Base-by-base conservation (phyloP, 2,113 vertebrate species). In the Arizona elegans region DNA sequence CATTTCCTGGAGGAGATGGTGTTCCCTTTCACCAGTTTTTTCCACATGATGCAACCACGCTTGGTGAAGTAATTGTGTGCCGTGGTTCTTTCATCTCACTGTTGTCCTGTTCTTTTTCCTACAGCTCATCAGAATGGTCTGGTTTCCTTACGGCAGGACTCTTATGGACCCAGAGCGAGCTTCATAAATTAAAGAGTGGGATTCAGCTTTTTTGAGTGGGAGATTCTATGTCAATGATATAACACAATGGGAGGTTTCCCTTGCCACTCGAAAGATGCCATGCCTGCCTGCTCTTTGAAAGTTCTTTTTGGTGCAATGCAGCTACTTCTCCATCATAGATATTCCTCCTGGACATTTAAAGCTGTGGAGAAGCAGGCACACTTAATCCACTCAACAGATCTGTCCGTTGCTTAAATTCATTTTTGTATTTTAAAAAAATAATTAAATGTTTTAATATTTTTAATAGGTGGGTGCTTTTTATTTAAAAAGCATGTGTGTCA, bases 111-210 rank as follows among this genome's bases (percentile, higher is more conserved):
- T 89, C 23, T 93, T 91, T 21, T 86, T 91, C 56, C 92, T 8
- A 26, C 96, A 98, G 96, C 92, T 91, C 96, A 90, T 91, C 96
- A 70, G 97, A 96, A 90, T 1, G 94, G 93, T 94, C 90, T 43
- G 50, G 75, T 85, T 94, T 94, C 38, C 93, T 91, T 90, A 85
- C 97, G 5, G 97, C 98, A 90, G 97, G 97, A 91, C 94, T 97
- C 86, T 93, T 97, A 3, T 98, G 98, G 98, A 98, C 95, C 89
- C 97, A 98, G 93, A 97, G 96, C 3, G 97, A 98, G 86, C 97
- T 98, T 88, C 96, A 98, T 87, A 96, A 97, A 92, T 97, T 98
- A 91, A 98, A 98, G 97, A 96, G 92, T 52, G 97, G 97, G 88
- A 95, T 98, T 92, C 97, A 98, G 9, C 97, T 98, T 91, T 98